phyloP scores from a whole-genome alignment of 1,140 invertebrate species.

The Thereuonema tuberculata region DNA sequence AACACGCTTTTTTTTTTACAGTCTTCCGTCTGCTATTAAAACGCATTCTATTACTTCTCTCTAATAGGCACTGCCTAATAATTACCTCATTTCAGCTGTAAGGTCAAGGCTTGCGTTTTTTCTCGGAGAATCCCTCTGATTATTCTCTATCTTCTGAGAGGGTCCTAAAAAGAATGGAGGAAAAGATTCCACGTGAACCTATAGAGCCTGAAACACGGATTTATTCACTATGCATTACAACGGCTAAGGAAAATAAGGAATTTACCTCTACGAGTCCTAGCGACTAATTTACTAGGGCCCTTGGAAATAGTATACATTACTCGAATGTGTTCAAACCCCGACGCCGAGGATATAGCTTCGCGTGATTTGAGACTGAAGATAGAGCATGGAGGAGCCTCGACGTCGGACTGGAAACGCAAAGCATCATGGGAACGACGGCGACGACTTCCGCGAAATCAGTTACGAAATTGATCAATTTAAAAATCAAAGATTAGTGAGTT shows the following conservation, averaged over 20 bases:
- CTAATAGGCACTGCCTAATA: neutral
- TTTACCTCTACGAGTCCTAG: slow-evolving; percentile 62
- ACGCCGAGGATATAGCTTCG: neutral
- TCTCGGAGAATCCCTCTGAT: slow-evolving; percentile 46
- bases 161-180: neutral
- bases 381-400: neutral
- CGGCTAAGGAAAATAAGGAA: neutral
- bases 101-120: slow-evolving; percentile 38
- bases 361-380: neutral
- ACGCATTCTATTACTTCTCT: neutral
- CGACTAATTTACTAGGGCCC: slow-evolving; percentile 61
- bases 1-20: no score
- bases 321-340: neutral
- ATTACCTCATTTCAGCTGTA: slow-evolving; percentile 13
- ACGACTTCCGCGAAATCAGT: neutral
- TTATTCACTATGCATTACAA: neutral
- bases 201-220: neutral
- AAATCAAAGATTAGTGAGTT: neutral
- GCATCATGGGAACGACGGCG: neutral
- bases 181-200: neutral
- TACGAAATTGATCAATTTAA: neutral
- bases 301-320: slow-evolving; percentile 69
- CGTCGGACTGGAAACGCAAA: neutral
- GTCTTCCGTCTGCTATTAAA: no score
- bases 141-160: slow-evolving; percentile 20